These are phyloP conservation scores for Sebastes goodei DNA, from an alignment of 2,797 vertebrate genomes.

Conservation along the genomic window DNA sequence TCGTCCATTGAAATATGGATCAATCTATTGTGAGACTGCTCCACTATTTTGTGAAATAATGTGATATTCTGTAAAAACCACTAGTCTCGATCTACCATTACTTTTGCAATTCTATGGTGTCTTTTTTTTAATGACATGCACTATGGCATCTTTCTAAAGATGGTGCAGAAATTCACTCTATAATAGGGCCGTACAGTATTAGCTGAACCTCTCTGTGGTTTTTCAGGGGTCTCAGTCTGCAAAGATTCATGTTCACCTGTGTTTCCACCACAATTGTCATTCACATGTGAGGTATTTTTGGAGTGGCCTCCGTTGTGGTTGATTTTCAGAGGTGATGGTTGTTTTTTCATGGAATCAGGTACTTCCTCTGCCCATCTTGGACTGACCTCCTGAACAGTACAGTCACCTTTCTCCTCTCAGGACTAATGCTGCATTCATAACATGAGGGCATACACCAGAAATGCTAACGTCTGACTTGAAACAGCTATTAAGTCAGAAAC, in stretches of 20 bases:
- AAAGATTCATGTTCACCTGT: constrained; percentile 2
- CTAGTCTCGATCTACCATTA: constrained; percentile 22
- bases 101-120: constrained; percentile 29
- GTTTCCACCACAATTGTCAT: constrained; percentile 13
- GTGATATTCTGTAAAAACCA: constrained; percentile 60
- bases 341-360: constrained; percentile 35
- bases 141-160: constrained; percentile 35
- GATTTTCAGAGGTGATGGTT: constrained; percentile 18
- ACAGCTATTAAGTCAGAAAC: constrained; percentile 34
- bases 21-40: constrained; percentile 36
- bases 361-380: constrained; percentile 32
- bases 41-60: constrained; percentile 54
- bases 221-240: constrained; percentile 36
- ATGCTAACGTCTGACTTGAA: constrained; percentile 18
- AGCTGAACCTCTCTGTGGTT: constrained; percentile 23
- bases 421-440: constrained; percentile 66
- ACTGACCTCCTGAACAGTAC: constrained; percentile 16
- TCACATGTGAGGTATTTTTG: constrained; percentile 17
- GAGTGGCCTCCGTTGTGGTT: constrained; percentile 13
- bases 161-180: constrained; percentile 36
- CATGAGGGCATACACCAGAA: constrained; percentile 15
- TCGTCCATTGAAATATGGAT: constrained; percentile 37
- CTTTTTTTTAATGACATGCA: constrained; percentile 36
- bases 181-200: constrained; percentile 62
- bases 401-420: constrained; percentile 58